Percentiles rank a stretch among this genome's conserved stretches.
Conservation (phyloP, 2,113 vertebrate species). For the Mormyrus lacerda region DNA sequence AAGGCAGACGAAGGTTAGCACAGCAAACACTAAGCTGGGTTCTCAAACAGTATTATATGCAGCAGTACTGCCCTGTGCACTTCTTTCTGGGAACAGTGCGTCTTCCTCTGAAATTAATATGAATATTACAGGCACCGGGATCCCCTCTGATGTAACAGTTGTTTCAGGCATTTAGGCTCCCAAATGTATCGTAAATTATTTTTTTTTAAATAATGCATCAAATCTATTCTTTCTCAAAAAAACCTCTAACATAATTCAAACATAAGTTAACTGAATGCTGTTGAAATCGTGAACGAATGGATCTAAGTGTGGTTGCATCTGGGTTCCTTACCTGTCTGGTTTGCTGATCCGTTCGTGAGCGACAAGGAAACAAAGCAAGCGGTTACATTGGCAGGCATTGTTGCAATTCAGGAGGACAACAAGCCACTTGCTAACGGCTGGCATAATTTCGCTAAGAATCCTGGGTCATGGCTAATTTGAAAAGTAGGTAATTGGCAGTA, state of each 20-base stretch:
- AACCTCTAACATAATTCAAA: neutral
- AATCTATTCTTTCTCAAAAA: neutral
- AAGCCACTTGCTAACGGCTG: slow-evolving; percentile 19
- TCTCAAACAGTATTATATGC: neutral
- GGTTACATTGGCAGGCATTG: slow-evolving; percentile 56
- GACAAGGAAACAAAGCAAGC: slow-evolving; percentile 59
- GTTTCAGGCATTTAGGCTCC: neutral
- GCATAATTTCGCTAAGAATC: slow-evolving; percentile 37
- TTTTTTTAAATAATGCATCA: neutral
- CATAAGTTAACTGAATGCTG: neutral
- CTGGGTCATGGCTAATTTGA: slow-evolving; percentile 33
- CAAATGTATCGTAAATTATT: neutral
- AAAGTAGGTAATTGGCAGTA: slow-evolving; percentile 37
- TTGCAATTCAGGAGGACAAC: slow-evolving; percentile 43
- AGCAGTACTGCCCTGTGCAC: neutral
- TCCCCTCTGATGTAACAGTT: neutral
- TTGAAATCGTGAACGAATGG: neutral
- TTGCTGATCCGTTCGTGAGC: slow-evolving; percentile 82
- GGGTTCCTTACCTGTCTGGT: slow-evolving; percentile 89
- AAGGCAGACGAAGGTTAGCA: neutral
- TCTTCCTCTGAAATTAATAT: neutral
- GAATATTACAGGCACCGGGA: neutral
- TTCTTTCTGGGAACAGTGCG: neutral
- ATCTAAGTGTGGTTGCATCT: slow-evolving; percentile 15
- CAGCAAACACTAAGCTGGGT: neutral